Base-by-base conservation (phyloP, 1,140 invertebrate genomes). In the Megathymus violae region DNA sequence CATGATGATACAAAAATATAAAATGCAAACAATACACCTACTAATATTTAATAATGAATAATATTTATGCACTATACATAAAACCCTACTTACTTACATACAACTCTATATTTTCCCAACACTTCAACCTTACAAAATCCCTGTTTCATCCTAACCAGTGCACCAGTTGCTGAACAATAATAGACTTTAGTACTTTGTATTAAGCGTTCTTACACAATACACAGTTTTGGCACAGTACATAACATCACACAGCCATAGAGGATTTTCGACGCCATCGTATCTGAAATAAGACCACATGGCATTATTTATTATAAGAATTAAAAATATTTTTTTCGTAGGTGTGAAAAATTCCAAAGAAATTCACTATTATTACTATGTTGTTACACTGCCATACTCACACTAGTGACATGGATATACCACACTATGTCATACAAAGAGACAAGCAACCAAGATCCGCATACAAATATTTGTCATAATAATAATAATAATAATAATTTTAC, bases 51-150 rank as follows among this genome's bases (percentile, higher is more conserved):
- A 25, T n/a, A n/a, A n/a, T n/a, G n/a, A n/a, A n/a, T n/a, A 25
- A 31, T 31, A 31, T 9, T 31, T 31, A 31, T 31, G 27, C 27
- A 31, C 27, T n/a, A n/a, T n/a, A n/a, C n/a, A n/a, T 31, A 31
- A 31, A 4, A 7, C 9, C 27, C 27, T 31, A 31, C 9, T 22
- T 22, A 31, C 27, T 7, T 31, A 31, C 27, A 31, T 31, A 31
- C 27, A 31, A 31, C 27, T 9, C 27, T 31, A 31, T 31, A 31
- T 4, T 36, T 9, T 36, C n/a, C 34, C 3, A 31, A 31, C 34
- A 11, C 34, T 36, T 36, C 3, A 31, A 31, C 34, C 34, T n/a
- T 36, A 36, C 34, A 36, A 36, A 36, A 36, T 36, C 34, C 34
- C 34, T 36, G 34, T 36, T 36, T 36, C 10, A 36, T 36, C 34